Evolutionary conservation across 2,113 vertebrate genomes (phyloP).

Genomic region (Lepisosteus osseus): DNA sequence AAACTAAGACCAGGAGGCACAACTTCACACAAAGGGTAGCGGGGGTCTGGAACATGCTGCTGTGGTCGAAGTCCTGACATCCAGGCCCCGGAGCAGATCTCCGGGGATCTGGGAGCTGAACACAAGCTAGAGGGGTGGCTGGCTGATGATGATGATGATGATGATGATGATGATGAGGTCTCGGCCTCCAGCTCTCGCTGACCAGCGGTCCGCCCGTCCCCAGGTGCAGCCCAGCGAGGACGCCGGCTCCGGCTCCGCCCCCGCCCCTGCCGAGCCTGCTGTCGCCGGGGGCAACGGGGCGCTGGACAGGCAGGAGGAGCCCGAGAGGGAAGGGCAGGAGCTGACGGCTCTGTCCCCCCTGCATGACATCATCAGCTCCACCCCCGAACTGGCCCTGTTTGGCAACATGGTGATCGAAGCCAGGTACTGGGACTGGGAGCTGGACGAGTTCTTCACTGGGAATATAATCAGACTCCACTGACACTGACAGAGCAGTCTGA

Average conservation of each 20-base stretch:
- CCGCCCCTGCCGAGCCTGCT: slow-evolving; percentile 33
- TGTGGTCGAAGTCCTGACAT: no score
- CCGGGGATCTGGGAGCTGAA: no score
- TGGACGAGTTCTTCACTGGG: background rate
- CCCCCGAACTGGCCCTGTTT: slow-evolving; percentile 62
- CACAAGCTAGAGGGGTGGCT: no score
- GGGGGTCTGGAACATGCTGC: no score
- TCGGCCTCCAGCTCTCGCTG: no score
- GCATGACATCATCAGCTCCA: slow-evolving; percentile 64
- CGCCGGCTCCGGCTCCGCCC: slow-evolving; percentile 34
- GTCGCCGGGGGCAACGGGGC: slow-evolving; percentile 27
- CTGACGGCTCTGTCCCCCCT: slow-evolving; percentile 45
- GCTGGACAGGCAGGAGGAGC: slow-evolving; percentile 20
- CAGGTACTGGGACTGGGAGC: slow-evolving; percentile 41
- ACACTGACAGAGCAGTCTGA: no score
- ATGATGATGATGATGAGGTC: no score
- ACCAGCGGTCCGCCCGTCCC: background rate
- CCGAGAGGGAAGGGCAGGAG: background rate
- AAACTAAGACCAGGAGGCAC: no score
- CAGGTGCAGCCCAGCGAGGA: slow-evolving; percentile 41
- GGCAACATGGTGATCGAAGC: slow-evolving; percentile 30
- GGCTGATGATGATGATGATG: no score
- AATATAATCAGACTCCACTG: no score
- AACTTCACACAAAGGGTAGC: no score
- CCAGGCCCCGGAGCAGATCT: no score